Base-by-base conservation (phyloP, 2,888 invertebrate species). In the Tenthredo distinguenda region DNA sequence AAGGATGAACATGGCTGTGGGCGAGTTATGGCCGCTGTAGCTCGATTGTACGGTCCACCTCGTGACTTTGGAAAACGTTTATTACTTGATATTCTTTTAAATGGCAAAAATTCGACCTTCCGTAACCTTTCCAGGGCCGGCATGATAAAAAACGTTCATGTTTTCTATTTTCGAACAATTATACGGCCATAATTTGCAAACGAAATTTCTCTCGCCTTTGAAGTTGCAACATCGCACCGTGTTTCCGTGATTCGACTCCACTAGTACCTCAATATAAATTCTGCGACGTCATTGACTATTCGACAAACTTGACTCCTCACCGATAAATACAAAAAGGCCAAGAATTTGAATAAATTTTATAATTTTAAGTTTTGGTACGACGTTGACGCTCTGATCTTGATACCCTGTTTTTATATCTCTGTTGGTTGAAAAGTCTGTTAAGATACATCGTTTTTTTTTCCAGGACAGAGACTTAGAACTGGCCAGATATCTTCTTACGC, bases 401-500 rank as follows among this genome's bases (percentile, higher is more conserved):
- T 62, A 62, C 26, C 26, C 9, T 26, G 26, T 62, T 4, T 26
- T 62, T 21, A 26, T 62, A 26, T 62, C 26, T 62, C 12, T 62
- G 62, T 21, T 7, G 21, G n/a, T 21, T 58, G 21, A 6, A 21
- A 58, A 58, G 21, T 58, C 21, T 26, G 2, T 18, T n/a, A n/a
- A 58, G 2, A 79, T 15, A 43, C 2, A 50, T 50, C 6, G 9
- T 55, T 26, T 58, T 10, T 77, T 82, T 74, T 89, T 88, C 26
- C 84, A 93, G 93, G 92, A 92, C 74, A 89, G 86, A 68, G 91
- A 93, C 26, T 58, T 91, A 18, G 90, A 92, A 77, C 84, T 92
- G 6, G 88, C 91, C 0, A 91, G 90, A 85, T 84, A 92, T 65
- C 86, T 92, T 31, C 34, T 91, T 34, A 37, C 89, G 5, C 90